Conservation (phyloP, 2,888 invertebrate genomes). For the Leptogaster cylindrica region DNA sequence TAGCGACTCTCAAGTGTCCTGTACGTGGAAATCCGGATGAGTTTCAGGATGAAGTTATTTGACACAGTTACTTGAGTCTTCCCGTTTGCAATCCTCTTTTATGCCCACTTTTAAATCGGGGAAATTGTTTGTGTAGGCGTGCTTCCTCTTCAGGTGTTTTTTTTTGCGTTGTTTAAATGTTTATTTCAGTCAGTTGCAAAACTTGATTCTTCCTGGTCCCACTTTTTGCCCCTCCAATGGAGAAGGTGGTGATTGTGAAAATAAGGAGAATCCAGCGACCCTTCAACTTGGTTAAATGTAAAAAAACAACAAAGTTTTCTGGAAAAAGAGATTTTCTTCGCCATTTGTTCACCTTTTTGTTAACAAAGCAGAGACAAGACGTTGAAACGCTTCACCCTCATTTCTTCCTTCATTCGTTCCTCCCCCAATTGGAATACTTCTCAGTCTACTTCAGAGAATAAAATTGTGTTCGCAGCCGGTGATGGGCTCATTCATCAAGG, state of each 20-base stretch:
- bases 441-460: conserved; percentile 11
- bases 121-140: neutral
- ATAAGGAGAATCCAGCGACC: neutral
- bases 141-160: neutral
- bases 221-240: neutral
- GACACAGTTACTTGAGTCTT: conserved; percentile 10
- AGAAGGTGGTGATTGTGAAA: neutral
- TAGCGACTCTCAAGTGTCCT: neutral
- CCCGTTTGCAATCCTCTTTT: neutral
- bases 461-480: conserved; percentile 28
- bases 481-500: conserved; percentile 36
- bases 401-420: neutral
- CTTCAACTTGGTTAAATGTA: neutral
- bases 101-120: neutral
- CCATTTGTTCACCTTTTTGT: neutral
- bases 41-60: conserved; percentile 18
- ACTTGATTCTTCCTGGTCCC: too few species aligned
- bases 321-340: conserved; percentile 12
- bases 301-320: neutral
- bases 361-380: neutral
- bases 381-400: neutral
- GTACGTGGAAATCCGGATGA: neutral
- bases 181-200: neutral
- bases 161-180: neutral
- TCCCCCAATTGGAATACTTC: conserved; percentile 27